Evolutionary conservation across 2,888 invertebrate genomes (phyloP).

Genomic region (Nudaria mundana): DNA sequence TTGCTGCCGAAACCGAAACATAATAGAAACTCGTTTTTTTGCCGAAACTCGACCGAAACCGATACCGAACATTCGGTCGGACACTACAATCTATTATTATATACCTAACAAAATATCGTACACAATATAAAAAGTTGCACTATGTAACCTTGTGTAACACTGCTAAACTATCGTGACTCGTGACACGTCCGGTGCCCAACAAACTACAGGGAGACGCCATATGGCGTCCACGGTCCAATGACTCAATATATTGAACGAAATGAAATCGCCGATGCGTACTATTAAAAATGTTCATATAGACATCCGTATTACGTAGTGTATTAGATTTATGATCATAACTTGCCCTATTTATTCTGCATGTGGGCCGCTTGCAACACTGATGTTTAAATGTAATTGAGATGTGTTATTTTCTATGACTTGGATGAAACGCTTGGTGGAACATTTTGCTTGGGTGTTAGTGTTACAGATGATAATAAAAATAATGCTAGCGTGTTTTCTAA

Average conservation of each 20-base stretch:
- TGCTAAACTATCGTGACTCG: conserved; percentile 35
- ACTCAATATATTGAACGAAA: conserved; percentile 51
- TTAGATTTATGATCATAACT: conserved; percentile 29
- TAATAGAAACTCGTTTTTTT: too few relatives aligned
- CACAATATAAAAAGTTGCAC: conserved; percentile 1
- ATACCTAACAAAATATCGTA: too few relatives aligned
- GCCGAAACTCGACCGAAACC: too few relatives aligned
- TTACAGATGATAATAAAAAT: too few relatives aligned
- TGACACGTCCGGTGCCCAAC: conserved; percentile 53
- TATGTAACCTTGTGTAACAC: conserved; percentile 37
- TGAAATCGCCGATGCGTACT: conserved; percentile 43
- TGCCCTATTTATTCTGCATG: conserved; percentile 22
- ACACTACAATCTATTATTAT: too few relatives aligned
- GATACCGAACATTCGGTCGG: too few relatives aligned
- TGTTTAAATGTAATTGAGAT: conserved; percentile 1
- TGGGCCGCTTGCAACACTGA: conserved; percentile 18
- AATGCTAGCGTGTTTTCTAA: too few relatives aligned
- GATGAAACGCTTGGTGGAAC: neutral
- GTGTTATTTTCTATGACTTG: neutral
- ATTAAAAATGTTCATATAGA: conserved; percentile 32
- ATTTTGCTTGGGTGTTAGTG: conserved; percentile 5
- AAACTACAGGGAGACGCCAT: conserved; percentile 58
- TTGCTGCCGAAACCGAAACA: too few relatives aligned
- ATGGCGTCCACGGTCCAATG: conserved; percentile 59
- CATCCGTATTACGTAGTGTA: conserved; percentile 31